Base-by-base conservation (phyloP, 1,140 invertebrate species). In the Calycopis cecrops region DNA sequence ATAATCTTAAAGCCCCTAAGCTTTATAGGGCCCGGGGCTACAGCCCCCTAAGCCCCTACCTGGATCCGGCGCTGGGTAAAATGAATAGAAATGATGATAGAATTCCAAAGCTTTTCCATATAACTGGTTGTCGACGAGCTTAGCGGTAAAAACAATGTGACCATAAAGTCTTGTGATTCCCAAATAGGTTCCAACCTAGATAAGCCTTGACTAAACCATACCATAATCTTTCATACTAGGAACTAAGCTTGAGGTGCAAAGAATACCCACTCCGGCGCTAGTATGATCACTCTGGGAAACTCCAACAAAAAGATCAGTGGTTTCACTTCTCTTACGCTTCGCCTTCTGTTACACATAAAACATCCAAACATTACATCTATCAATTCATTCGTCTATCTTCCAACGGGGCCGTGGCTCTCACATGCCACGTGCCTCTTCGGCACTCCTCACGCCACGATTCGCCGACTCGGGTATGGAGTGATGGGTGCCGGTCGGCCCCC, bases 321-420 rank as follows among this genome's bases (percentile, higher is more conserved):
- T 33, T 0, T 38, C 34, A 28, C 44, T 56, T n/a, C 35, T 49
- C 21, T 28, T 6, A 11, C 54, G 54, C 33, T 56, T 56, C 37
- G 54, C 49, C 47, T n/a, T 56, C 54, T 21, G 54, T 38, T 17
- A 56, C 17, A 33, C 33, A 56, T n/a, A 56, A 21, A 38, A 38
- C 35, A 49, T 56, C 54, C 35, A 49, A 17, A 7, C 47, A 21
- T 49, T 28, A 28, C 21, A 28, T 28, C 54, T 49, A 44, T 48
- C 44, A 49, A 35, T 35, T 42, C 48, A 35, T 18, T 48, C 54
- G 38, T 56, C 44, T 12, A 56, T 56, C 54, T 49, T 48, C 44
- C 42, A 55, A 11, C 9, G n/a, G n/a, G n/a, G n/a, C 42, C 53
- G 3, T 28, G n/a, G n/a, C 42, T 35, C 14, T 33, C 11, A 56